Base-by-base conservation (phyloP, 2,797 vertebrate species). In the Cirrhinus mrigala region DNA sequence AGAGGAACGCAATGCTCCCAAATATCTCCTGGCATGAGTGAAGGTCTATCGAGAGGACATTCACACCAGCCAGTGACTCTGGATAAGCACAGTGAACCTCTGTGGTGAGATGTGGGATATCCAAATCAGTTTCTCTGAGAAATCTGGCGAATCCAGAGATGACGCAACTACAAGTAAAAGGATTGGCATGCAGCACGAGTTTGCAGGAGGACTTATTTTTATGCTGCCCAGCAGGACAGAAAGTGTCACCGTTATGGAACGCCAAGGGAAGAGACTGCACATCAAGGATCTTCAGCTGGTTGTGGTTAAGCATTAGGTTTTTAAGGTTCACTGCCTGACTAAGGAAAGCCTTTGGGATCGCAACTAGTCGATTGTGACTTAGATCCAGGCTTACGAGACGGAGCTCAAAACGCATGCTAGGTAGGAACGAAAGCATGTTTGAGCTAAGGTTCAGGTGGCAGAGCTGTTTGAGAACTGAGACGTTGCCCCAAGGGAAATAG, bases 21-120 rank as follows among this genome's bases (percentile, higher is more conserved):
- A 93, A 94, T 22, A 96, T 94, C 6, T 97, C 96, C 90, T 96
- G 95, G 87, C 97, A 98, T 74, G 96, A 96, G 44, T 92, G 94
- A 79, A 95, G 94, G 88, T 97, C 96, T 83, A 95, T 91, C n/a
- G 92, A 69, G 69, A 93, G 64, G 68, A 98, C 87, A 83, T 90
- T 93, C 88, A 91, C 2, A 2, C 94, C 91, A 71, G 92, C 89
- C 88, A 94, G 86, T 71, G 95, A 95, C 89, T 95, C 91, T 0
- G 97, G 97, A 81, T 93, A 96, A 83, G 92, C 94, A 77, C 97
- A 98, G 16, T 48, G 90, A 22, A 97, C 85, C 0, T 9, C 10
- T 18, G 92, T 96, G 83, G 94, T 92, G 20, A 97, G 93, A 22
- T 94, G 80, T 2, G 96, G 94, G 83, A 98, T 94, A 0, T 91